Evolutionary conservation across 2,113 vertebrate genomes (phyloP), one percentile per base, ranked within the genome.

Genomic region (Lipophrys pholis): DNA sequence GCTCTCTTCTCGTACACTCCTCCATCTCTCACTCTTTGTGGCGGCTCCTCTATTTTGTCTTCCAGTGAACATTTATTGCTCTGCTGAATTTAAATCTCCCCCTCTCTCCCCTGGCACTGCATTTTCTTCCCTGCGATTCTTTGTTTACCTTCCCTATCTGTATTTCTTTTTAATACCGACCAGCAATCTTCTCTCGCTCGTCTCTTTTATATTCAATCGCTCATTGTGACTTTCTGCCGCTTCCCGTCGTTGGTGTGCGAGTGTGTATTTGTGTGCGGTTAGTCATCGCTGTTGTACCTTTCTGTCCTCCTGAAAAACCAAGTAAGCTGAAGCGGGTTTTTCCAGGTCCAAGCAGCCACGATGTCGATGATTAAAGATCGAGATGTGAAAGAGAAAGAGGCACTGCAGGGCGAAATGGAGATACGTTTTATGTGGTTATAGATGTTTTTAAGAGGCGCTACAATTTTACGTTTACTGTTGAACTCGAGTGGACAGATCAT

Each of bases 1-100:
- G 17, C 76, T 50, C 55, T 55, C 10, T 68, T 50, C 35, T n/a
- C 50, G 21, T 30, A 30, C 21, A 30, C 21, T 30, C 61, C 71
- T 65, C 57, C 59, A 59, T 10, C 45, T 30, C 48, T 10, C 48
- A 16, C 41, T 6, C 9, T n/a, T 50, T 59, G 41, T 54, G 21
- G 67, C 21, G 55, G 17, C 48, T 65, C 61, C n/a, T 72, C 17
- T 62, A 43, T 71, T 79, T 82, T 61, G 72, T 78, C 67, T 80
- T 72, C 57, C 68, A 58, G 38, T 46, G 52, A 78, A 73, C 69
- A 82, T 72, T 64, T 78, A 85, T 80, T 82, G 66, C 73, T 84
- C 67, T 1, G 41, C 63, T 78, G 78, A 78, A 78, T 89, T 69
- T 69, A 84, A 84, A 78, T 64, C 62, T 50, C 61, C 36, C 3